Percentiles rank a stretch among this genome's conserved stretches.
Conservation (phyloP, 2,113 vertebrate species). For the Piaya cayana region DNA sequence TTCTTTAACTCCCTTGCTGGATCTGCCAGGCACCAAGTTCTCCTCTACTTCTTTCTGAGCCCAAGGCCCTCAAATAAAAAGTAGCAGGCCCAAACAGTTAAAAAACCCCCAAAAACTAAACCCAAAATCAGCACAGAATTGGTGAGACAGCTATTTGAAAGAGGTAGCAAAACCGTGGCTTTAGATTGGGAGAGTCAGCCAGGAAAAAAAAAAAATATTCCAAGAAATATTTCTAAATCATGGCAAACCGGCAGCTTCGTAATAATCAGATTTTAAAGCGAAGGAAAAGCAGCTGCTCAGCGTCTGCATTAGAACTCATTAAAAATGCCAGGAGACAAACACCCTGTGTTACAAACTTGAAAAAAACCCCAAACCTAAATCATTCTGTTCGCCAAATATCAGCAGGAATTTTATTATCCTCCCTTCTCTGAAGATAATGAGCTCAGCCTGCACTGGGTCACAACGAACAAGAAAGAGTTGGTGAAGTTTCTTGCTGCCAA, state of each 20-base stretch:
- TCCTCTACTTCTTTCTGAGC: not conserved
- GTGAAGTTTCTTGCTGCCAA: constrained; percentile 49
- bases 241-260: not conserved
- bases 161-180: not conserved
- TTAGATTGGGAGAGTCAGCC: not conserved
- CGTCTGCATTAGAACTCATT: not conserved
- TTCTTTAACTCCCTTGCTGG: not conserved
- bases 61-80: not conserved
- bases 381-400: constrained; percentile 30
- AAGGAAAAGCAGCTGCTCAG: not conserved
- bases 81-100: not conserved
- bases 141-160: not conserved
- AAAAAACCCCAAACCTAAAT: constrained; percentile 40
- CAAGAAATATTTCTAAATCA: not conserved
- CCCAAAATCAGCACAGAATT: not conserved
- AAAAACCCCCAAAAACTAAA: not conserved
- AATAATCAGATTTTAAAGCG: not conserved
- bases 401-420: constrained; percentile 65
- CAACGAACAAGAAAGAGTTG: constrained; percentile 49
- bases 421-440: constrained; percentile 34
- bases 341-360: not conserved
- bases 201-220: not conserved
- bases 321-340: constrained; percentile 18
- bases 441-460: constrained; percentile 42
- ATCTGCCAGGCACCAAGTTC: not conserved